Conservation (phyloP, 2,797 vertebrate species). For the Mormyrus proboscirostris region DNA sequence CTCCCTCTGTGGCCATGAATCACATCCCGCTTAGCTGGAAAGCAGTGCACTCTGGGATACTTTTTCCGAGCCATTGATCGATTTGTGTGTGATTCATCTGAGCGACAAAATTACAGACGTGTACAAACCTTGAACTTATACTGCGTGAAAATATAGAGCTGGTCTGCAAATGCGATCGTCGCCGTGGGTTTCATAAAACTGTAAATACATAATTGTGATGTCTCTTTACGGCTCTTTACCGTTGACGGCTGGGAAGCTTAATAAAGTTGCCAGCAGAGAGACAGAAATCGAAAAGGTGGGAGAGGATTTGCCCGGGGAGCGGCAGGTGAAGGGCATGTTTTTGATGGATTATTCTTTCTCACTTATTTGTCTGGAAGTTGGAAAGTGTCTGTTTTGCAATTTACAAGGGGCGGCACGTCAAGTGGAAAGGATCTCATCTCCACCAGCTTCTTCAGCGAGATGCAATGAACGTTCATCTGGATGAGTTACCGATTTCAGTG, state of each 20-base stretch:
- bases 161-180: background rate
- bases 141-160: background rate
- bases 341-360: background rate
- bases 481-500: background rate
- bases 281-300: background rate
- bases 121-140: background rate
- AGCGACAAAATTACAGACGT: background rate
- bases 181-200: background rate
- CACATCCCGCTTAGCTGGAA: background rate
- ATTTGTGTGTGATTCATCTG: background rate
- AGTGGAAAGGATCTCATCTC: background rate
- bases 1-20: background rate
- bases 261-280: background rate
- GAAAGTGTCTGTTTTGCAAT: background rate
- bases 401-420: background rate
- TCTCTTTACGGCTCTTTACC: background rate
- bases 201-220: background rate
- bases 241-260: background rate
- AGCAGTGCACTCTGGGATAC: slow-evolving; percentile 2
- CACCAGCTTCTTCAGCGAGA: background rate
- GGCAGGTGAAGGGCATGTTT: background rate
- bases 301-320: background rate
- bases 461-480: background rate
- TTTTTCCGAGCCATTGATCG: background rate
- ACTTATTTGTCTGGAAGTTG: background rate